Conservation (phyloP, 1,140 invertebrate species). For the Halesus radiatus region DNA sequence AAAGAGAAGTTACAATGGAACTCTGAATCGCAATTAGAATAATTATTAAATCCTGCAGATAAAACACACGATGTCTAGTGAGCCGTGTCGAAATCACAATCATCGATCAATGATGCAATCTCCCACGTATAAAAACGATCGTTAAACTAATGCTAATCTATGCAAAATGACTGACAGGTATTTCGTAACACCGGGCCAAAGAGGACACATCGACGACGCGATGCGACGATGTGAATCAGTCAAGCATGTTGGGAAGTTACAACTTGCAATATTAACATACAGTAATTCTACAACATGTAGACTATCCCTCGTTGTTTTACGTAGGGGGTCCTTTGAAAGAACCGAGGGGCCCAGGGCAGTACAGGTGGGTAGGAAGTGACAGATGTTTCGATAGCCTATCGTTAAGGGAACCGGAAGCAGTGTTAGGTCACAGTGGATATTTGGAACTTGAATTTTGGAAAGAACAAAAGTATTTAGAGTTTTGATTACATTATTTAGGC, state of each 20-base stretch:
- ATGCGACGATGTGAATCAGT: too few species aligned
- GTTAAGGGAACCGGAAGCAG: neutral
- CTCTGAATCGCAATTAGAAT: too few species aligned
- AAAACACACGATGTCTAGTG: neutral
- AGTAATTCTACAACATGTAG: too few species aligned
- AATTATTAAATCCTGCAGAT: too few species aligned
- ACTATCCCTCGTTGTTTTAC: too few species aligned
- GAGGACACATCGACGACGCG: neutral
- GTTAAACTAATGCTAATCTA: neutral
- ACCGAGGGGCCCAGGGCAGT: neutral
- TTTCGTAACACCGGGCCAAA: neutral
- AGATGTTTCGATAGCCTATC: conserved; percentile 1
- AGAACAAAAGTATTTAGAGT: too few species aligned
- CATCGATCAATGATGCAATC: neutral
- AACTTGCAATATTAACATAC: too few species aligned
- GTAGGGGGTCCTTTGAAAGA: too few species aligned
- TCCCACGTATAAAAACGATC: neutral
- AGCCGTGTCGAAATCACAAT: neutral
- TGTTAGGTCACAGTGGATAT: neutral
- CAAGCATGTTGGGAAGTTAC: too few species aligned
- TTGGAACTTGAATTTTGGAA: neutral
- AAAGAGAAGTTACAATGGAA: too few species aligned
- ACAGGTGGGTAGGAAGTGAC: conserved; percentile 20
- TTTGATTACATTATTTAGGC: too few species aligned
- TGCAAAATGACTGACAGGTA: conserved; percentile 5